phyloP scores from a whole-genome alignment of 2,888 invertebrate genomes.

The Spodoptera littoralis region DNA sequence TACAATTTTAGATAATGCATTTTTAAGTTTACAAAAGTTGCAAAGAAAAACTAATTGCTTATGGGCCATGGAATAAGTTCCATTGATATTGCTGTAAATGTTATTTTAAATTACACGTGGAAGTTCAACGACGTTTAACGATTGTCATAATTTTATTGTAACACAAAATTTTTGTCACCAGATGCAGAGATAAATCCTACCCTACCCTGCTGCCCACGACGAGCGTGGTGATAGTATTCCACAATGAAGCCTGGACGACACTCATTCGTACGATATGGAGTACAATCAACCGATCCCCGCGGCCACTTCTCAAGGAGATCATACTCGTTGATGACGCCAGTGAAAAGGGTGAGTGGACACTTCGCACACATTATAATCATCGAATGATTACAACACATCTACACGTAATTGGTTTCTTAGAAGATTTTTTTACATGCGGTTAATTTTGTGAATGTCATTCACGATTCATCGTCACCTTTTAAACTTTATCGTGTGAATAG shows the following conservation, averaged over 20 bases:
- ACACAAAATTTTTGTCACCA: slow-evolving; percentile 64
- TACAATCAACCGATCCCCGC: slow-evolving; percentile 98
- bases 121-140: no score
- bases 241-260: slow-evolving; percentile 99
- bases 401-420: background rate
- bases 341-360: slow-evolving; percentile 92
- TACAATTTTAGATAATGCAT: no score
- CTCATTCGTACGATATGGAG: slow-evolving; percentile 98
- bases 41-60: no score
- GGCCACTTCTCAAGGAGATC: slow-evolving; percentile 95
- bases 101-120: no score
- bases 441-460: slow-evolving; percentile 29
- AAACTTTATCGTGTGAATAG: slow-evolving; percentile 27
- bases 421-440: slow-evolving; percentile 8
- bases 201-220: slow-evolving; percentile 95
- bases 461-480: slow-evolving; percentile 38
- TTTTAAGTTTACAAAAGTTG: no score
- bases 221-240: slow-evolving; percentile 99
- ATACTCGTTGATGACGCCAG: slow-evolving; percentile 99
- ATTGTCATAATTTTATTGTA: no score
- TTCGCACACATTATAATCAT: background rate
- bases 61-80: no score
- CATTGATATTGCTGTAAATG: no score
- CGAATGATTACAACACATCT: background rate
- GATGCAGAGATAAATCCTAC: slow-evolving; percentile 94